Evolutionary conservation across 2,797 vertebrate species (phyloP).

Genomic region (Notolabrus celidotus): DNA sequence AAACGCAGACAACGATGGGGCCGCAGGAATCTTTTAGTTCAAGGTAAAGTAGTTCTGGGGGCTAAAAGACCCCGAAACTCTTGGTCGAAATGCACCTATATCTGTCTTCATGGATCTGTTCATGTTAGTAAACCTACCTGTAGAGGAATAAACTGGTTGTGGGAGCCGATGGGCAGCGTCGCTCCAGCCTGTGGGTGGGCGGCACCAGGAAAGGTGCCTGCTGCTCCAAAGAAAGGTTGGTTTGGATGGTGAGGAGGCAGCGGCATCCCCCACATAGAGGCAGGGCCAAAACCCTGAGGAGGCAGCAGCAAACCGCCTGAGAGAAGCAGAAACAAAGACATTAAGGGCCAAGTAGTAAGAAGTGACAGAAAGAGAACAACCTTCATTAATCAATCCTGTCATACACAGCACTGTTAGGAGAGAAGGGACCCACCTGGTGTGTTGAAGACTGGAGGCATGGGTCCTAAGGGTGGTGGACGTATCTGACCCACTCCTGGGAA

Average conservation of each 20-base stretch:
- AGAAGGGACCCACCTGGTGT: conserved; percentile 88
- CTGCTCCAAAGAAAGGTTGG: conserved; percentile 85
- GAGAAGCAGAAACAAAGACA: too few species aligned
- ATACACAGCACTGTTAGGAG: too few species aligned
- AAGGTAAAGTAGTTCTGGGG: too few species aligned
- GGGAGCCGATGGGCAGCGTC: conserved; percentile 85
- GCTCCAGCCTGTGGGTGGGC: conserved; percentile 76
- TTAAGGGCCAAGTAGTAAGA: too few species aligned
- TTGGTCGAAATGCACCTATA: too few species aligned
- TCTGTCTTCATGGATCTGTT: background rate
- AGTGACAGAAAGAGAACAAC: too few species aligned
- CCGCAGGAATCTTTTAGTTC: too few species aligned
- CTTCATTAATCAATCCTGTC: too few species aligned
- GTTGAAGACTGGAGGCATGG: conserved; percentile 88
- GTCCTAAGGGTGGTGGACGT: conserved; percentile 83
- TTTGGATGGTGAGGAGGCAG: conserved; percentile 83
- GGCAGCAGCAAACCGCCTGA: conserved; percentile 86
- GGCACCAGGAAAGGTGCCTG: conserved; percentile 86
- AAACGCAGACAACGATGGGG: too few species aligned
- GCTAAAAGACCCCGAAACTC: too few species aligned
- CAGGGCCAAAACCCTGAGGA: conserved; percentile 84
- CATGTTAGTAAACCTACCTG: conserved; percentile 84
- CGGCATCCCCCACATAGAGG: conserved; percentile 88
- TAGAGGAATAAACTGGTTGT: conserved; percentile 96
- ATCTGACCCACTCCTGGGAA: conserved; percentile 88